A percentile compares a stretch with the other conserved stretches of the same genome.
Evolutionary conservation across 2,888 invertebrate genomes (phyloP).

Genomic region (Metellina segmentata): DNA sequence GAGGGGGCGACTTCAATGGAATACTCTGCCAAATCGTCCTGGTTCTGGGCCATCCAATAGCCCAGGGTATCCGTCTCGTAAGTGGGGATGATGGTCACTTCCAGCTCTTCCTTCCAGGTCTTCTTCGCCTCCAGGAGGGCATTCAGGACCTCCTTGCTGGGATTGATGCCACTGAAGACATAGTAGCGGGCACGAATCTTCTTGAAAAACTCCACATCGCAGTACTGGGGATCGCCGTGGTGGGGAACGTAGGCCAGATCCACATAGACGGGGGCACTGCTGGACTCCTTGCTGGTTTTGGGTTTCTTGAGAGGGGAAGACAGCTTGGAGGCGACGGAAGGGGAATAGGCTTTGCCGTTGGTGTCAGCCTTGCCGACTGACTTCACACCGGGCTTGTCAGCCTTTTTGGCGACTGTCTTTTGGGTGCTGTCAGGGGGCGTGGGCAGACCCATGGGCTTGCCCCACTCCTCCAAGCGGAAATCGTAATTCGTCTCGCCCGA

Average conservation of each 20-base stretch:
- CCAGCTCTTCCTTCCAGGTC: constrained; percentile 82
- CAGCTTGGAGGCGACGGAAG: constrained; percentile 53
- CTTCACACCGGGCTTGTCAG: constrained; percentile 47
- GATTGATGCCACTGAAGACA: constrained; percentile 96
- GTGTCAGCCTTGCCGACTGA: constrained; percentile 22
- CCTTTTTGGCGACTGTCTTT: constrained; percentile 60
- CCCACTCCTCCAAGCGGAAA: constrained; percentile 87
- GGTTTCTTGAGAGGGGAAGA: constrained; percentile 69
- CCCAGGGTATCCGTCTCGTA: constrained; percentile 98
- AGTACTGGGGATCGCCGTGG: constrained; percentile 96
- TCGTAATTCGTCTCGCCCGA: constrained; percentile 62
- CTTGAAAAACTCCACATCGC: constrained; percentile 96
- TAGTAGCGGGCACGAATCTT: constrained; percentile 95
- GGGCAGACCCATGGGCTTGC: constrained; percentile 93
- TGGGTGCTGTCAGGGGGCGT: constrained; percentile 82
- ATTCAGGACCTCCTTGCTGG: constrained; percentile 95
- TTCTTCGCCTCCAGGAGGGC: constrained; percentile 94
- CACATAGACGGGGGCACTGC: constrained; percentile 85
- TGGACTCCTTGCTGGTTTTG: constrained; percentile 52
- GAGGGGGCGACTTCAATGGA: constrained; percentile 98
- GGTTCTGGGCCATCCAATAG: constrained; percentile 98
- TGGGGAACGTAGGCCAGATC: constrained; percentile 98
- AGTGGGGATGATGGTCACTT: constrained; percentile 98
- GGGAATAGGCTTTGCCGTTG: constrained; percentile 53
- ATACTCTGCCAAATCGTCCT: constrained; percentile 92